Percentiles rank a stretch among this genome's conserved stretches.
Evolutionary conservation across 2,113 vertebrate genomes (phyloP).

Genomic region (Stictonetta naevosa): DNA sequence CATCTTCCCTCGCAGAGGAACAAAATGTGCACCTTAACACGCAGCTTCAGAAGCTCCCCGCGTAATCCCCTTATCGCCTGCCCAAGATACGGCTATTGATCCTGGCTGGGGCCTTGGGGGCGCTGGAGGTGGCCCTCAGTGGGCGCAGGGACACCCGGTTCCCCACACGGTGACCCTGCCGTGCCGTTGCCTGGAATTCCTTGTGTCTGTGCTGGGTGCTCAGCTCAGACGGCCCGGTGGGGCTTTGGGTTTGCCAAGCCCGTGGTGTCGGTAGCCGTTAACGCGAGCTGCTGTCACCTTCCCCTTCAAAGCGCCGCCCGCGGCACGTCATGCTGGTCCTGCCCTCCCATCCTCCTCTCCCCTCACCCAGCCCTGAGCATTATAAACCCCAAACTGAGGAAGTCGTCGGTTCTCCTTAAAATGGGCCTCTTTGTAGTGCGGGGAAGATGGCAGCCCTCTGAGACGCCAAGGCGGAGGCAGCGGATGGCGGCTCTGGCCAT

Average conservation of each 20-base stretch:
- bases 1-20: constrained; percentile 27
- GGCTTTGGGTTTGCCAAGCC: not conserved
- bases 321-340: not conserved
- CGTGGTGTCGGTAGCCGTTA: not conserved
- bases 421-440: not conserved
- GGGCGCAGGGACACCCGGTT: not conserved
- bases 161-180: not conserved
- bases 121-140: not conserved
- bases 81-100: not conserved
- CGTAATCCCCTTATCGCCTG: constrained; percentile 47
- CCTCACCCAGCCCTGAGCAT: rapidly evolving
- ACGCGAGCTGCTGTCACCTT: not conserved
- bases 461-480: not conserved
- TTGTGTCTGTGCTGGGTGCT: not conserved
- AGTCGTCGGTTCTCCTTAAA: not conserved
- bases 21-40: constrained; percentile 34
- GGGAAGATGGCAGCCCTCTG: not conserved
- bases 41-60: not conserved
- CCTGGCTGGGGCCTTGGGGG: not conserved
- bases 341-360: not conserved
- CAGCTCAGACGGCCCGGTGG: not conserved
- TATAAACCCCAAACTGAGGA: no score
- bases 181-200: not conserved
- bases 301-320: not conserved
- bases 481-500: not conserved